Evolutionary conservation across 2,797 vertebrate species (phyloP), one percentile per base, ranked within the genome.

Genomic region (Balearica regulorum): DNA sequence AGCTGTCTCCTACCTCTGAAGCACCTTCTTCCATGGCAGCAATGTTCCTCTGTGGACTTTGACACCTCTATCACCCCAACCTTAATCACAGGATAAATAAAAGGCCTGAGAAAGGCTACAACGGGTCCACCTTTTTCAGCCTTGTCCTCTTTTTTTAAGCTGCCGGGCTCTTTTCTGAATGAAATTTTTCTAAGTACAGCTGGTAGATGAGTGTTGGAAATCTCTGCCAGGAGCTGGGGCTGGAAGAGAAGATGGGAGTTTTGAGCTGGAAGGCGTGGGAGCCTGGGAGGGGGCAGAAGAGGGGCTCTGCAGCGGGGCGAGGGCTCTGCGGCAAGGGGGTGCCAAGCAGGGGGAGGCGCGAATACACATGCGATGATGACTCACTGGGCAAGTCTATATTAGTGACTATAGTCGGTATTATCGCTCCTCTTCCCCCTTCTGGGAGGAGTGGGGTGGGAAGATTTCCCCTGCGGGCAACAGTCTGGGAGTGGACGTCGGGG

Each of bases 361-460:
- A 68, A 77, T 60, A 78, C 2, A 1, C 18, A 7, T 7, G 18
- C 4, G 0, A 28, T 12, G 17, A 43, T n/a, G 60, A 77, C 54
- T 62, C 65, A 17, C 21, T 10, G 41, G 33, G 65, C 29, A 78
- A 78, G 21, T 44, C 60, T 87, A 3, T 57, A 51, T 78, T 31
- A 49, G 49, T 60, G 49, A 41, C 61, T 39, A 16, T 4, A 58
- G 25, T 22, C 41, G 66, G 19, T 22, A 39, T 57, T n/a, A 68
- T 60, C 1, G 0, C n/a, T 58, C 55, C 54, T 8, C 19, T 75
- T 68, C 28, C 1, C 1, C n/a, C 61, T 31, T 75, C n/a, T 25
- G 24, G 43, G 39, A 65, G 10, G 24, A 68, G 37, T 1, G 0
- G 13, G 20, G 9, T 0, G 0, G 57, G 39, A 77, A 77, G 64